phyloP scores from a whole-genome alignment of 2,888 invertebrate species.

The Sepioteuthis lessoniana region DNA sequence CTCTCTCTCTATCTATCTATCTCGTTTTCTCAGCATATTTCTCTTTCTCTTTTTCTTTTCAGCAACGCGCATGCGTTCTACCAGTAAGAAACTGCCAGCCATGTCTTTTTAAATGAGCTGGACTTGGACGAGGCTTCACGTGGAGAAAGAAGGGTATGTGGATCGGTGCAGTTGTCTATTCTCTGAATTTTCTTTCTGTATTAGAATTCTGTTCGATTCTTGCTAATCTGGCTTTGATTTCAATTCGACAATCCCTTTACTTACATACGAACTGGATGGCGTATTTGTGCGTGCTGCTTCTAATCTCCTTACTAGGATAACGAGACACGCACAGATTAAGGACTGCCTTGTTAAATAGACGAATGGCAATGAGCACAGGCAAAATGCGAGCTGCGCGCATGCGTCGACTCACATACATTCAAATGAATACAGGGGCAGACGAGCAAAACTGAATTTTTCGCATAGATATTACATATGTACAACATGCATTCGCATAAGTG shows the following conservation, averaged over 20 bases:
- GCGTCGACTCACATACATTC: not conserved
- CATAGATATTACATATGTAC: too few relatives aligned
- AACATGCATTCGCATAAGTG: too few relatives aligned
- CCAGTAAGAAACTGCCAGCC: not conserved
- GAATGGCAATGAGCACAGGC: not conserved
- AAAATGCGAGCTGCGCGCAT: not conserved
- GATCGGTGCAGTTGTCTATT: not conserved
- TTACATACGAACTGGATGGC: slow-evolving; percentile 33
- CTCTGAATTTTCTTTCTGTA: slow-evolving; percentile 8
- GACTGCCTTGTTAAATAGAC: slow-evolving; percentile 33
- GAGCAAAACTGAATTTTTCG: not conserved
- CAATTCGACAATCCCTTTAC: slow-evolving; percentile 33
- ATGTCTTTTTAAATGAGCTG: not conserved
- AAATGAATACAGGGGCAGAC: not conserved
- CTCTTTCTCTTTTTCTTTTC: not conserved
- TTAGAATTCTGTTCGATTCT: slow-evolving; percentile 1
- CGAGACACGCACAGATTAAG: slow-evolving; percentile 33
- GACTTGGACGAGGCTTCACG: not conserved
- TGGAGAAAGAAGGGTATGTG: not conserved
- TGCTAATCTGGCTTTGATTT: slow-evolving; percentile 33
- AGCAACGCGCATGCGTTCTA: not conserved
- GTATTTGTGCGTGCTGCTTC: not conserved
- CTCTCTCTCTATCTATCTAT: not conserved
- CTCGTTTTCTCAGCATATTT: not conserved
- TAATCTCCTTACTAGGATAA: not conserved